A percentile compares a stretch with the other conserved stretches of the same genome.
phyloP scores from a whole-genome alignment of 2,797 vertebrate species.

The Phylloscopus collybita region DNA sequence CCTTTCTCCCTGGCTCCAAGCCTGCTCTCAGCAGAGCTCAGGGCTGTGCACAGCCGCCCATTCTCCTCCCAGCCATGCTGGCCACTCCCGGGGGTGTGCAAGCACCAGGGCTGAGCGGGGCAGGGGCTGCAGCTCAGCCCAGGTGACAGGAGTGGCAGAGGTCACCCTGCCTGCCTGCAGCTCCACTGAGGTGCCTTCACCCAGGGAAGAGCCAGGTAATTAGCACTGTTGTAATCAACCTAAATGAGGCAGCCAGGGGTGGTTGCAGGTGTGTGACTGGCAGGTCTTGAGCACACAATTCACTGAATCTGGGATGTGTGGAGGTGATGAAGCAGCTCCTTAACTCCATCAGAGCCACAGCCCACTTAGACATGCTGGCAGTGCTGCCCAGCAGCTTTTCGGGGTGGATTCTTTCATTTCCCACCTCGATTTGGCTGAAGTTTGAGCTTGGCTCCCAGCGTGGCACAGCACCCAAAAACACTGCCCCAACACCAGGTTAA shows the following conservation, averaged over 20 bases:
- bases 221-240: background rate
- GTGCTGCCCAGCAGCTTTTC: background rate
- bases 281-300: background rate
- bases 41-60: background rate
- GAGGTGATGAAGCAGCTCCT: background rate
- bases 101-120: rapidly evolving
- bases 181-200: background rate
- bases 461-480: background rate
- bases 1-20: rapidly evolving
- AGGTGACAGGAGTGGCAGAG: background rate
- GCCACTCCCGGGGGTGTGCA: background rate
- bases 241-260: background rate
- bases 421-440: rapidly evolving
- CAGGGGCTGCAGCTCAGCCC: background rate
- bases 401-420: background rate
- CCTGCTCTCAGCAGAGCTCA: rapidly evolving
- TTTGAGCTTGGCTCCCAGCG: background rate
- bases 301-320: background rate
- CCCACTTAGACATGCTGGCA: rapidly evolving
- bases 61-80: background rate
- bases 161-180: background rate
- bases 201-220: background rate
- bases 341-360: background rate
- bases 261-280: background rate
- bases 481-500: background rate